Base-by-base conservation (phyloP, 1,140 invertebrate genomes). In the Apis florea region DNA sequence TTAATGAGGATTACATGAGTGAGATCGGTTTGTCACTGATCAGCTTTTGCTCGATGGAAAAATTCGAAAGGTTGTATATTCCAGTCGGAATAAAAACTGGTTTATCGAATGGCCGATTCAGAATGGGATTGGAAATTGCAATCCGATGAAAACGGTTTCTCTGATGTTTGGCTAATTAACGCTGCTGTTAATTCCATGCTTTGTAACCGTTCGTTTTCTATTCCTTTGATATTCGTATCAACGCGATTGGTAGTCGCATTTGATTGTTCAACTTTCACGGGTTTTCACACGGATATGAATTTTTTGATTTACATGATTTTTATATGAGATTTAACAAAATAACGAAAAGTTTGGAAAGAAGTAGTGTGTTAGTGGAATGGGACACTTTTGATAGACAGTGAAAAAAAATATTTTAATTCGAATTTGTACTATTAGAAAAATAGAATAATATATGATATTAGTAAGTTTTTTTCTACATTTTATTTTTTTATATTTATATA, bases 111-210 rank as follows among this genome's bases (percentile, higher is more conserved):
- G 24, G 53, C 8, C 26, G 26, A 6, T n/a, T 31, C 69, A 2
- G 24, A 19, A 54, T 40, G 53, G 8, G 11, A 71, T 71, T 71
- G 69, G 19, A 71, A 71, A 31, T 40, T 31, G 69, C 51, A 31
- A 19, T 26, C 9, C 19, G 24, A 31, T 53, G 51, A 19, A 54
- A 54, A 70, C 24, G 51, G 31, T 17, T 24, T 4, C 40, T 71
- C 26, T 71, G 12, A n/a, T 71, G 56, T 40, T 56, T 26, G 69
- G 2, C 53, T 71, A 26, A 71, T 71, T 56, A 71, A 71, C 53
- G 53, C 13, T 56, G 12, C 69, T 1, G 49, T 70, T 21, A 51
- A 70, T 54, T 70, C 68, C n/a, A 21, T 31, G 68, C 26, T 71
- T 71, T 17, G 31, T 47, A 1, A 2, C 24, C 19, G 53, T 40